Evolutionary conservation across 2,888 invertebrate species (phyloP).

Genomic region (Cecidostiba fungosa): DNA sequence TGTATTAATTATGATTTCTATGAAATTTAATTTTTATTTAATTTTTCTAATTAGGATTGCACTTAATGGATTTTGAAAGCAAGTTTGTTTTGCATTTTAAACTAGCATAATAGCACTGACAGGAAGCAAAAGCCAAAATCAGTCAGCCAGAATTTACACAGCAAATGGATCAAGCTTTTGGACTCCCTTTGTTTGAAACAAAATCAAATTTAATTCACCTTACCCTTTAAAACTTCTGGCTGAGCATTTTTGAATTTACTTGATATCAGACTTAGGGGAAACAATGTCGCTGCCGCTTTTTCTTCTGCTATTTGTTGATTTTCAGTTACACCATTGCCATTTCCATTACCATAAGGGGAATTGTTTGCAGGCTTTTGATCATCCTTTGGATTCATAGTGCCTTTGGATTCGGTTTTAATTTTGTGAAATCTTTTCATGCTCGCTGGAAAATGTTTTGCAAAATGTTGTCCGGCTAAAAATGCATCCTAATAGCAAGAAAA

Average conservation of each 20-base stretch:
- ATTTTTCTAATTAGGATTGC: background rate
- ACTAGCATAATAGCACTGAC: background rate
- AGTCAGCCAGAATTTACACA: conserved; percentile 8
- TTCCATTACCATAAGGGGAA: conserved; percentile 17
- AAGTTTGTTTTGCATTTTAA: conserved; percentile 18
- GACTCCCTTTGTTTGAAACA: background rate
- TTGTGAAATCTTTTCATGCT: conserved; percentile 80
- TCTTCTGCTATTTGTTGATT: conserved; percentile 70
- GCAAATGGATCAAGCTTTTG: conserved; percentile 19
- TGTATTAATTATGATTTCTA: background rate
- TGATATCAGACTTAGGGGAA: conserved; percentile 76
- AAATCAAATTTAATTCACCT: conserved; percentile 1
- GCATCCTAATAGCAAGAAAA: conserved; percentile 75
- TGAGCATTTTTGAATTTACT: conserved; percentile 73
- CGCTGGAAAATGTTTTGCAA: conserved; percentile 85
- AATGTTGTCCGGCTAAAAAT: conserved; percentile 87
- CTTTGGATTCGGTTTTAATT: conserved; percentile 75
- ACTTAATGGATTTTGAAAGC: background rate
- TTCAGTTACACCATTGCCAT: conserved; percentile 38
- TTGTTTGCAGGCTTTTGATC: conserved; percentile 55
- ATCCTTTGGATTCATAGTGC: no score
- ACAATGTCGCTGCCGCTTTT: conserved; percentile 75
- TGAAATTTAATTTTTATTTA: background rate
- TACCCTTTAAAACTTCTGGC: conserved; percentile 72
- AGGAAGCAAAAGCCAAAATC: conserved; percentile 10